Evolutionary conservation across 2,797 vertebrate genomes (phyloP).

Genomic region (Pithecia hirsuta): DNA sequence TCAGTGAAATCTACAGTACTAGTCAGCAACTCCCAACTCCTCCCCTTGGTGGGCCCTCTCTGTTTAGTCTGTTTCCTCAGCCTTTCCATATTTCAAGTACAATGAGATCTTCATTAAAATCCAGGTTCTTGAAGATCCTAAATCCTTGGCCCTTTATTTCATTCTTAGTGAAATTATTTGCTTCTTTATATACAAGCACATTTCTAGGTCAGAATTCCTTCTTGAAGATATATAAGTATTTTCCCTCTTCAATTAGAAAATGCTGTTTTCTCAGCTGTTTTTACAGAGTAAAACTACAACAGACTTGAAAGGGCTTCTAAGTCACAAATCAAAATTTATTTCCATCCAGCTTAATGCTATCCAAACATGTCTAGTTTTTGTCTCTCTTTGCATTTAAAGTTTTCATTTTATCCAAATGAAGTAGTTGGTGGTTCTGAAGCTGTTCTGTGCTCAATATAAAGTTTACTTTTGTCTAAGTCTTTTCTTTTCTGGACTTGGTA

Average conservation of each 20-base stretch:
- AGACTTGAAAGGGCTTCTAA: neutral
- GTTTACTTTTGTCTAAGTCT: conserved; percentile 33
- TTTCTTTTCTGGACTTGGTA: conserved; percentile 53
- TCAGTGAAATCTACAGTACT: neutral
- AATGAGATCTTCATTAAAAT: neutral
- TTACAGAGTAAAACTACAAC: neutral
- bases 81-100: neutral
- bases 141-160: neutral
- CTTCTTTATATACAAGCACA: neutral
- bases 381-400: neutral
- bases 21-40: neutral
- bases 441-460: conserved; percentile 7
- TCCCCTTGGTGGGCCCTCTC: neutral
- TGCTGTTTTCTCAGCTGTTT: neutral
- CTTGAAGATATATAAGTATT: neutral
- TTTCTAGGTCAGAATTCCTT: neutral
- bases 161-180: neutral
- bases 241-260: conserved; percentile 28
- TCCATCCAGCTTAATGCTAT: neutral
- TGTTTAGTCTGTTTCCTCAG: neutral
- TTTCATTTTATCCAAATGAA: conserved; percentile 64
- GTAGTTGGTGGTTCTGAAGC: conserved; percentile 25
- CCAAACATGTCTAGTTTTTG: neutral
- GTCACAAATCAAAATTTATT: conserved; percentile 40
- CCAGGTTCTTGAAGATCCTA: neutral